Conservation (phyloP, 2,888 invertebrate species). For the Brassicogethes aeneus region DNA sequence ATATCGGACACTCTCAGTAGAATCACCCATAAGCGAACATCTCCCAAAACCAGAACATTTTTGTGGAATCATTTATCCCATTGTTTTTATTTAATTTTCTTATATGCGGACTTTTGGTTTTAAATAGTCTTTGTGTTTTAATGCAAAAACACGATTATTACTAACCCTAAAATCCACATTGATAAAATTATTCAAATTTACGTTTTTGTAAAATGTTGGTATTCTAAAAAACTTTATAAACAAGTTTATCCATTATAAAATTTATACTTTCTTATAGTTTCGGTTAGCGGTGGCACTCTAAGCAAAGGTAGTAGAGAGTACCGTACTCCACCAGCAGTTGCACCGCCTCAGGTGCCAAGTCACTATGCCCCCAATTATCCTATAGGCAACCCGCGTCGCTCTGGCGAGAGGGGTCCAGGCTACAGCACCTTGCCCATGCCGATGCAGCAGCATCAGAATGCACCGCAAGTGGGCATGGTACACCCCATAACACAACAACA, state of each 20-base stretch:
- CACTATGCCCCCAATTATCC: constrained; percentile 96
- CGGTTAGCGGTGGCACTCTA: constrained; percentile 44
- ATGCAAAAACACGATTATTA: no score
- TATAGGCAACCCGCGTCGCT: constrained; percentile 63
- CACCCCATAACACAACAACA: constrained; percentile 57
- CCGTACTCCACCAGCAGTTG: constrained; percentile 92
- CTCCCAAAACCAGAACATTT: no score
- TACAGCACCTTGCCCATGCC: constrained; percentile 78
- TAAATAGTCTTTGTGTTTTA: no score
- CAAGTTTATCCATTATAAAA: not conserved
- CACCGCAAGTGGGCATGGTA: constrained; percentile 67
- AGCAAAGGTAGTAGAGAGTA: constrained; percentile 76
- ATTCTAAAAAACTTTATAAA: not conserved
- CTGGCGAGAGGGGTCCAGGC: constrained; percentile 51
- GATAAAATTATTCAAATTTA: no score
- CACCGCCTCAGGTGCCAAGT: constrained; percentile 93
- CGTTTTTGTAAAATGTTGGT: no score
- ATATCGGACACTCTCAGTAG: no score
- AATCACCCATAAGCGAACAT: no score
- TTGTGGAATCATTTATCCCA: no score
- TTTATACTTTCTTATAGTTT: constrained; percentile 15
- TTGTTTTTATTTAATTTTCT: no score
- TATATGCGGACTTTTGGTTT: no score
- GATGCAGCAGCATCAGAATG: constrained; percentile 35
- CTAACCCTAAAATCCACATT: no score